Evolutionary conservation across 2,888 invertebrate species (phyloP), one percentile per base, ranked within the genome.

Genomic region (Teleiodes luculella): DNA sequence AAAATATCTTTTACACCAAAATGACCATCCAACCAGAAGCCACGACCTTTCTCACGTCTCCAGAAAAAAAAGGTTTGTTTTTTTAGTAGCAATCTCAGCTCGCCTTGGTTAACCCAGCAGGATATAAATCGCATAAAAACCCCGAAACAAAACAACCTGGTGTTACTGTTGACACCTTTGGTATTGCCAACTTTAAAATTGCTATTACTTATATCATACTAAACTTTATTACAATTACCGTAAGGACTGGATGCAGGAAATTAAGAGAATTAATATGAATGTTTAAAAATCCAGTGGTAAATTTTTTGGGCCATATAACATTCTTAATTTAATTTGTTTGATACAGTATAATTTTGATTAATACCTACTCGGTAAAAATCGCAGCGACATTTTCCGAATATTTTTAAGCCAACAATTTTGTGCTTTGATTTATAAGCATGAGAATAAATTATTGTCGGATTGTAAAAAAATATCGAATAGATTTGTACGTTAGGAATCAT

Each of bases 301-400:
- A 52, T 52, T 62, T 61, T 67, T 61, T 68, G 62, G 58, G 61
- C 60, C 61, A 61, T 71, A 71, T 67, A 65, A 66, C 66, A 60
- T 61, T 58, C 66, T 74, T 81, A 78, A 82, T 81, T 82, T 80
- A 81, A 81, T 82, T 80, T 78, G 75, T 69, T 65, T 60, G 74
- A 69, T 71, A 70, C 72, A 43, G 43, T 73, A 37, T 70, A n/a
- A 63, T 63, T 70, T 70, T 81, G 80, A 81, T 82, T 80, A 79
- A 80, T 79, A 69, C 66, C 60, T 57, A n/a, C n/a, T n/a, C n/a
- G 67, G 67, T 60, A 63, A 28, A 35, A 63, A 63, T 66, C 65
- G 64, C 63, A 58, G 66, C 69, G 76, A 78, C 76, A 79, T 79
- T 76, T 76, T 76, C 74, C 51, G 65, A 68, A 70, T 71, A 65